Conservation (phyloP, 92 coral and sea anemone species). For the Chrysogorgia sp. region DNA sequence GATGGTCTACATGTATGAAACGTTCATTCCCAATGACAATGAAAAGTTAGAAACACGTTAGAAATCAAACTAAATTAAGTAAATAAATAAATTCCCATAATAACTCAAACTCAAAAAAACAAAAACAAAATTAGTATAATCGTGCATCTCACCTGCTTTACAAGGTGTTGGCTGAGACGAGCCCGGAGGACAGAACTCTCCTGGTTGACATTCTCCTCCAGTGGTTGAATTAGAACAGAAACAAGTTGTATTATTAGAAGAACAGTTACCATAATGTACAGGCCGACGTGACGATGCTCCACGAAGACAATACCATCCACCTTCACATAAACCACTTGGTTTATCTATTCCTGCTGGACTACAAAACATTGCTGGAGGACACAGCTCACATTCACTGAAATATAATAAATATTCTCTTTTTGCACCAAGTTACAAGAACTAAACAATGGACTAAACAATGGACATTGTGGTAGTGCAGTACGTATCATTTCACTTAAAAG, state of each 20-base stretch:
- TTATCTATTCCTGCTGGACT: conserved; percentile 74
- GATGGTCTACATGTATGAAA: no score
- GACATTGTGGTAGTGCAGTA: no score
- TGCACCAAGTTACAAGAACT: not conserved
- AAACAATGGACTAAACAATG: not conserved
- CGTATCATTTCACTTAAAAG: no score
- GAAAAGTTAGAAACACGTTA: no score
- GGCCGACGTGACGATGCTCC: conserved; percentile 88
- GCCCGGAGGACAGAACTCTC: conserved; percentile 88
- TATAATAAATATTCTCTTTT: not conserved
- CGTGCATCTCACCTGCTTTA: conserved; percentile 67
- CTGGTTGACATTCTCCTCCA: conserved; percentile 91
- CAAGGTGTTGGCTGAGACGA: conserved; percentile 88
- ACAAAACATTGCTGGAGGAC: conserved; percentile 85
- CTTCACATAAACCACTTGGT: conserved; percentile 80
- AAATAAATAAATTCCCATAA: no score
- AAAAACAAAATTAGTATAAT: no score
- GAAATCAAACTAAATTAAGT: no score
- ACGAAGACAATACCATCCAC: conserved; percentile 89
- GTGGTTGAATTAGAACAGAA: conserved; percentile 94
- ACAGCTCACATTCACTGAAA: conserved; percentile 85
- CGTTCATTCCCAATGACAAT: no score
- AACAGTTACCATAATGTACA: conserved; percentile 71
- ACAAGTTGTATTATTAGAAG: conserved; percentile 70
- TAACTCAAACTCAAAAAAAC: no score